phyloP scores from a whole-genome alignment of 2,888 invertebrate species.

The Bimastos eiseni region DNA sequence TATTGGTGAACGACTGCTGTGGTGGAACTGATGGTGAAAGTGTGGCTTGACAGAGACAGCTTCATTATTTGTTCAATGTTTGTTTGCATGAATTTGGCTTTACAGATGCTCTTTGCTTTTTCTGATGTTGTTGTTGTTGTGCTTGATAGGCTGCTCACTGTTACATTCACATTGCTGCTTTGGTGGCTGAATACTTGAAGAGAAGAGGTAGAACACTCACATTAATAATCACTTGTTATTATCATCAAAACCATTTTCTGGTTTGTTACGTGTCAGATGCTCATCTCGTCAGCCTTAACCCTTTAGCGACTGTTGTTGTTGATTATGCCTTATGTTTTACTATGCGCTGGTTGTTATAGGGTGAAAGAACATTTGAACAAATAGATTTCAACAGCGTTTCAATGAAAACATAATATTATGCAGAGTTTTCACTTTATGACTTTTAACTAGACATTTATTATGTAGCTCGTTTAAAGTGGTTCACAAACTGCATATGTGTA shows the following conservation, averaged over 20 bases:
- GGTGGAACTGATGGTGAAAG: too few relatives aligned
- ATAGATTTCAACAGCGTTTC: background rate
- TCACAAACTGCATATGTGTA: background rate
- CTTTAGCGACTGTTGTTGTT: too few relatives aligned
- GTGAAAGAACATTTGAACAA: background rate
- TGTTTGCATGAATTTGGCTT: background rate
- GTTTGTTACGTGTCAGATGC: background rate
- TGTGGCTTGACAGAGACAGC: too few relatives aligned
- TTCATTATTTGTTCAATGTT: background rate
- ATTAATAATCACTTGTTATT: background rate
- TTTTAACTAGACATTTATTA: background rate
- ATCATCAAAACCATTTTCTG: background rate
- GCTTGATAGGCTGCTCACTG: constrained; percentile 82
- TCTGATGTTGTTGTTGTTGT: background rate
- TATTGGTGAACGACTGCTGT: too few relatives aligned
- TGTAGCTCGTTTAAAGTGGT: background rate
- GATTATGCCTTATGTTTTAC: too few relatives aligned
- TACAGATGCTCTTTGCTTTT: background rate
- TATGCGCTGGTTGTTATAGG: too few relatives aligned
- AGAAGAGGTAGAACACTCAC: constrained; percentile 65
- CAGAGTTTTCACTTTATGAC: background rate
- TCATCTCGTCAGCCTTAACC: background rate
- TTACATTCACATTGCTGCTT: constrained; percentile 89
- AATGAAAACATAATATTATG: background rate
- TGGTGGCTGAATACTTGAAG: constrained; percentile 86